Conservation (phyloP, 2,888 invertebrate genomes). For the Rotaria sp. region DNA sequence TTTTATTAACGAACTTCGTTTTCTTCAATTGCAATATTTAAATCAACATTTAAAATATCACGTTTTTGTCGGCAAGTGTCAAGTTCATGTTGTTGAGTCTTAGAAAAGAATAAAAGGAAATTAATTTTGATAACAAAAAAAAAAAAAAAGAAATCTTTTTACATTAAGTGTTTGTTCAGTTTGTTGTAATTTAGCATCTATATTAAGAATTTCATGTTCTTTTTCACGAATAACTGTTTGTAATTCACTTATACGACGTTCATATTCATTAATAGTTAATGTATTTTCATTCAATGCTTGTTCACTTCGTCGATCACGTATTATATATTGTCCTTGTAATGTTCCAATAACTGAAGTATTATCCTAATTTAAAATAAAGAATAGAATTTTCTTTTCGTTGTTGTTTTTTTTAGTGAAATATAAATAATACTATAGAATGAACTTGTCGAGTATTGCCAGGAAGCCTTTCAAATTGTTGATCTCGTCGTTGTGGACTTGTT, state of each 20-base stretch:
- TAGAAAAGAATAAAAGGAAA: neutral
- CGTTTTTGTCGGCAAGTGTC: neutral
- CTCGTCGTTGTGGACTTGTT: neutral
- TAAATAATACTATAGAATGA: neutral
- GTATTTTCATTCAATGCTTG: neutral
- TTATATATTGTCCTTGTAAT: neutral
- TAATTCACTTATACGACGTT: neutral
- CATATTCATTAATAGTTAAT: neutral
- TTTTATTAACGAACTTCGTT: neutral
- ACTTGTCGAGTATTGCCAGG: neutral
- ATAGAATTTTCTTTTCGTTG: too few species aligned
- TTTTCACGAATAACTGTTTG: neutral
- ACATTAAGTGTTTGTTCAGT: neutral
- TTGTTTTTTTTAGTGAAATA: too few species aligned
- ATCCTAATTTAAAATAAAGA: neutral
- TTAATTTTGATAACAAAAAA: neutral
- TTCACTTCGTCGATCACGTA: neutral
- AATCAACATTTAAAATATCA: neutral
- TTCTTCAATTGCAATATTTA: neutral
- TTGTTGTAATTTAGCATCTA: neutral
- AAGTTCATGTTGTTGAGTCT: neutral
- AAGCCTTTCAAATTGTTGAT: neutral
- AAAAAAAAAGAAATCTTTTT: neutral
- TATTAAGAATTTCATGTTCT: neutral
- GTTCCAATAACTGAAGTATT: neutral